Base-by-base conservation (phyloP, 2,888 invertebrate genomes). In the Tetramorium bicarinatum region DNA sequence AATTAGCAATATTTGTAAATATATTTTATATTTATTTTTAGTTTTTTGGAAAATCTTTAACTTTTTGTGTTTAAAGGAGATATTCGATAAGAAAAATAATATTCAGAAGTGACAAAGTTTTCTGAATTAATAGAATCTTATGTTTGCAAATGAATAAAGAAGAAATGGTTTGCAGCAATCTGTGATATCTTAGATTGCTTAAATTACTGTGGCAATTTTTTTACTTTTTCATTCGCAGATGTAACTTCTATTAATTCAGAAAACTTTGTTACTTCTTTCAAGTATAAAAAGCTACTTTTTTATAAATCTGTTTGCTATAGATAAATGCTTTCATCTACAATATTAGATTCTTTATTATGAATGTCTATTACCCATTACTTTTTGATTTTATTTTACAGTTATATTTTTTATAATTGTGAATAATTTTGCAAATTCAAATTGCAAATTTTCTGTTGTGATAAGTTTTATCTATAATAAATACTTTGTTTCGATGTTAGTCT, bases 191-290 rank as follows among this genome's bases (percentile, higher is more conserved):
- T 18, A 56, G 25, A 56, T 56, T 72, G 15, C 38, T 72, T 25
- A 11, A 25, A 56, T 6, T 21, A 18, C 9, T 4, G 7, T 41
- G 25, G 18, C 11, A 41, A 2, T 72, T 29, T 18, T 15, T 47
- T 25, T 38, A 3, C 25, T 11, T 25, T 41, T 56, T 25, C 15
- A 72, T 47, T 47, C 8, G 44, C 44, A 47, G 18, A 71, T 11
- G 38, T 54, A 29, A 74, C 8, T 74, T 74, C 3, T n/a, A 18
- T 61, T 44, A 18, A 74, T 59, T 74, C n/a, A 61, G 9, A 47
- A 74, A 29, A 74, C 9, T 8, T 47, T n/a, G 13, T 47, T 1
- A 6, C 9, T 25, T 56, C 2, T 0, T 21, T 11, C 11, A 52
- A 38, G 11, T 18, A 29, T 25, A 54, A 75, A 59, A 59, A 62